phyloP scores from a whole-genome alignment of 2,113 vertebrate genomes.

The Pseudorectes ferrugineus region DNA sequence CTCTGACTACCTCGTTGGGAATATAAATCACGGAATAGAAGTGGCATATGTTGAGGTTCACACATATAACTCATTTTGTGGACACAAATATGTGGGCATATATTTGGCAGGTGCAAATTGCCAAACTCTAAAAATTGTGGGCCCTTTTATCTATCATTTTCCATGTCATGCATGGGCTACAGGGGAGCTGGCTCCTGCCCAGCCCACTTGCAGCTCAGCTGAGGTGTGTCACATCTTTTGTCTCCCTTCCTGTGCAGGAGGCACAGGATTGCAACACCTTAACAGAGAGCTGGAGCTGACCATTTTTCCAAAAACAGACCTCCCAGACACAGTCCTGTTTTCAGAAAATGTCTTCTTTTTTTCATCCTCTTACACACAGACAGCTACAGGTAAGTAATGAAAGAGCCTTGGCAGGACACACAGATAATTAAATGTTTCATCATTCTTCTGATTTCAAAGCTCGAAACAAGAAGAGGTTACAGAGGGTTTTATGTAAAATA shows the following conservation, averaged over 20 bases:
- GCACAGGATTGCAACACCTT: neutral
- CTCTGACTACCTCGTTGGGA: neutral
- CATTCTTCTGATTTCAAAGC: conserved; percentile 57
- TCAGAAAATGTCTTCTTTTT: neutral
- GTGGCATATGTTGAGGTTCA: neutral
- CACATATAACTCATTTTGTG: neutral
- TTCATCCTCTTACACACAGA: neutral
- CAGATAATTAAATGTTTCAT: conserved; percentile 50
- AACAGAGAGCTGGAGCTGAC: neutral
- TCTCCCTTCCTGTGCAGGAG: neutral
- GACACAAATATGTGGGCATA: neutral
- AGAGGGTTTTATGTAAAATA: conserved; percentile 49
- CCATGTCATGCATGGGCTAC: neutral
- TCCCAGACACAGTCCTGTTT: neutral
- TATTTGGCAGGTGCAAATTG: neutral
- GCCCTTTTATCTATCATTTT: neutral
- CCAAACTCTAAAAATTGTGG: neutral
- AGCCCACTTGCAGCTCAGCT: neutral
- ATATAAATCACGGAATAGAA: neutral
- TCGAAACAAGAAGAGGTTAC: conserved; percentile 28
- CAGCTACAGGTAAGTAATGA: conserved; percentile 3
- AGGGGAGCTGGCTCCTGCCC: neutral
- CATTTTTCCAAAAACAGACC: neutral
- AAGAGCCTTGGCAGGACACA: neutral
- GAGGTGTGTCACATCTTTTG: neutral